Evolutionary conservation across 2,113 vertebrate genomes (phyloP), one percentile per base, ranked within the genome.

Genomic region (Ophiodon elongatus): DNA sequence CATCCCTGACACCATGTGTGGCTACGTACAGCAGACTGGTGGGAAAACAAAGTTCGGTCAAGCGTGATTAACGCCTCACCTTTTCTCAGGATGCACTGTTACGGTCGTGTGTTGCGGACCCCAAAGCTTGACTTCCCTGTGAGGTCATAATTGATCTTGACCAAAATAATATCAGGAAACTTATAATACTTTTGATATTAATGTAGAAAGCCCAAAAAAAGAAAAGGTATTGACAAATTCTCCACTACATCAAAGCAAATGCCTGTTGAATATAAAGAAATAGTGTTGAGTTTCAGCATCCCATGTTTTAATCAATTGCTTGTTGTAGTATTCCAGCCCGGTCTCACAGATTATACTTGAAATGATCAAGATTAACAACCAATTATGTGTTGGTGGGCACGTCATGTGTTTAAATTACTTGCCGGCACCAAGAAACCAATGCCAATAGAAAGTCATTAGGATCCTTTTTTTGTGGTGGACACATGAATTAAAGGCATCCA

Each of bases 1-100:
- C 84, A 93, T 94, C 72, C 83, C 91, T 87, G 86, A 89, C 91
- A 88, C 88, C 90, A 91, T 91, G 88, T 94, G 93, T 91, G 93
- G 95, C 88, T 91, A 86, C 52, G 33, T 83, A 56, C 81, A 94
- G 90, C 72, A 89, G 89, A 87, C 84, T 84, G 84, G 84, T 90
- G 86, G 45, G 86, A 87, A 93, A 94, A 94, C 88, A 93, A 84
- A 90, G 91, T 57, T 66, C 62, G 81, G 86, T 86, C 89, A 89
- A 82, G 90, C 84, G 60, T 88, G 92, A 88, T 88, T 86, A 85
- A 83, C 73, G 64, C 62, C 84, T 82, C 76, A 71, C 78, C 85
- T 85, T 88, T 78, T 89, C 76, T 83, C 43, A 59, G 70, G 41
- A 83, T 76, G 35, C 60, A 23, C 35, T 65, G 45, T 57, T 78